Base-by-base conservation (phyloP, 2,888 invertebrate species). In the Zaprionus obscuricornis region DNA sequence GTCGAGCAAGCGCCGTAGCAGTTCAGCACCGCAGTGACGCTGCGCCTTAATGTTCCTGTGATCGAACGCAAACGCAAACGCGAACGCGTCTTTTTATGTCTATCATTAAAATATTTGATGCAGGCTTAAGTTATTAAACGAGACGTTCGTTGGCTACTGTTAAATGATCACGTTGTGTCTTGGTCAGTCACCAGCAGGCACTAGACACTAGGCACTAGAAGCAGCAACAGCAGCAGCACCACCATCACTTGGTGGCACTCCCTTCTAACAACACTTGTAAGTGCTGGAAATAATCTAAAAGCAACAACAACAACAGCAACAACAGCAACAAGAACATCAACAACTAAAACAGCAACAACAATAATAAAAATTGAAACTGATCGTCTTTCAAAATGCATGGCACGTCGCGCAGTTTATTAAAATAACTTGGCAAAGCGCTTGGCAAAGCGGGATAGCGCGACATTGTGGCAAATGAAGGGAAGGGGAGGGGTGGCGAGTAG, bases 391-490 rank as follows among this genome's bases (percentile, higher is more conserved):
- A 72, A 79, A 90, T 90, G 87, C 90, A 50, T 71, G 84, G 89
- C 90, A 90, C 90, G 90, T 90, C 71, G 86, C 77, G 87, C 87
- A 89, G 89, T 90, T 90, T 90, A 90, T 90, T 90, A 90, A 90
- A 90, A 90, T 90, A 90, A 90, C 90, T 89, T 86, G 83, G 75
- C 64, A 43, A 54, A 6, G 63, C 45, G 46, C 45, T 51, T 55
- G 17, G 20, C 18, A n/a, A 36, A 11, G 36, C 36, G 7, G 36
- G 6, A 39, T n/a, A n/a, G n/a, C n/a, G n/a, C n/a, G n/a, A n/a
- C n/a, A n/a, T n/a, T n/a, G n/a, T n/a, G 40, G 39, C 39, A 24
- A 16, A 45, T 42, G 59, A 46, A 52, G 45, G 49, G 39, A 7
- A n/a, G 22, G 22, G 13, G 14, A 26, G 6, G 26, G 66, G 17